Base-by-base conservation (phyloP, 2,797 vertebrate species). In the Clangula hyemalis region DNA sequence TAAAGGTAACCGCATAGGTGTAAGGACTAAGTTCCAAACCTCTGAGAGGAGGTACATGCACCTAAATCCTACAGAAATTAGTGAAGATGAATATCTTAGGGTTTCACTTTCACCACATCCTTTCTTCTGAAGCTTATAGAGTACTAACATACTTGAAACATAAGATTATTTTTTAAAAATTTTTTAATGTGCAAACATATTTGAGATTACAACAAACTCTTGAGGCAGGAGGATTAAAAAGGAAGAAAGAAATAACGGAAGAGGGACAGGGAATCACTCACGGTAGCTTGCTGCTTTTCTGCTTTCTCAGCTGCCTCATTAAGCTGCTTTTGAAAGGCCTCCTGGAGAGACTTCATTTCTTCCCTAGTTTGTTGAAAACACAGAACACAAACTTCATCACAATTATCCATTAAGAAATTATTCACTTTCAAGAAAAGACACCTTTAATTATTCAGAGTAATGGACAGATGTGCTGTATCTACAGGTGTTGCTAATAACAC, bases 301-400 rank as follows among this genome's bases (percentile, higher is more conserved):
- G 99, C 99, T 97, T 98, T 98, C 97, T 99, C 99, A 56, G 98
- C 97, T 90, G 99, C 99, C 96, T 99, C 99, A 95, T 99, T 99
- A 98, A 99, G 98, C 97, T 99, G 99, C 98, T 99, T 99, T 97
- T 99, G 98, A 98, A 99, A 98, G 95, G 99, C 98, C 87, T 98
- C 98, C 98, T 99, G 99, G 93, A 99, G 99, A 96, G 98, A 98
- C 98, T 99, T 99, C 98, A 99, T 99, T 98, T 99, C 99, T 97
- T 99, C 98, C 98, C 99, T 99, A 97, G 96, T 94, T 97, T 79
- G 89, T 96, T 72, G 97, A 97, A 98, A 96, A 97, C 81, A 97
- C 90, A 97, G 64, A 97, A 96, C 24, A 96, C 41, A 95, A 90
- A 85, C 73, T 81, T 96, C 79, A 96, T 86, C 90, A 93, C 56